phyloP scores from a whole-genome alignment of 2,113 vertebrate genomes.

The Triplophysa siluroides region DNA sequence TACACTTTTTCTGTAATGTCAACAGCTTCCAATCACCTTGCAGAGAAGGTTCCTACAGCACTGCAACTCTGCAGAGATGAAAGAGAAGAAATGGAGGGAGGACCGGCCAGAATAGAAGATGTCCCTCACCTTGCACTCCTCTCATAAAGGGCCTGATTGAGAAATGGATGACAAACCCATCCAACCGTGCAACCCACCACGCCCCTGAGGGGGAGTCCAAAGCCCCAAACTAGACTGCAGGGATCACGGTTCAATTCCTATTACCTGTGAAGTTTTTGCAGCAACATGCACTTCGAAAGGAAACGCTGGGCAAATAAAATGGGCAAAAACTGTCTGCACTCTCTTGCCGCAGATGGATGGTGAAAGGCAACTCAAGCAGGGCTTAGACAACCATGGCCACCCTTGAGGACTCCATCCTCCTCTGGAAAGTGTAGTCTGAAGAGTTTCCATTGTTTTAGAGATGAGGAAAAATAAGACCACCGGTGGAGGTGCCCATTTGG shows the following conservation, averaged over 20 bases:
- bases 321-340: conserved; percentile 72
- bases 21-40: conserved; percentile 72
- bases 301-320: conserved; percentile 73
- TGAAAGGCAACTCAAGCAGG: conserved; percentile 70
- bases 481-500: conserved; percentile 45
- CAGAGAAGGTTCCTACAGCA: conserved; percentile 48
- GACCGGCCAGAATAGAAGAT: conserved; percentile 44
- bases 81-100: conserved; percentile 14
- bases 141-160: conserved; percentile 73
- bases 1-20: conserved; percentile 70
- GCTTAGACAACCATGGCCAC: conserved; percentile 59
- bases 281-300: conserved; percentile 67
- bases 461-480: conserved; percentile 40
- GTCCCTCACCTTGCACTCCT: conserved; percentile 43
- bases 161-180: conserved; percentile 63
- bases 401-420: conserved; percentile 50
- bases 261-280: conserved; percentile 73
- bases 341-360: conserved; percentile 70
- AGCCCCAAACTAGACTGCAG: conserved; percentile 71
- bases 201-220: conserved; percentile 68
- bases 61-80: conserved; percentile 38
- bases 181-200: conserved; percentile 61
- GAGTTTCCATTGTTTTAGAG: conserved; percentile 62
- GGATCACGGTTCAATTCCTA: conserved; percentile 67
- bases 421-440: conserved; percentile 63